Evolutionary conservation across 2,113 vertebrate species (phyloP).

Genomic region (Alligator mississippiensis): DNA sequence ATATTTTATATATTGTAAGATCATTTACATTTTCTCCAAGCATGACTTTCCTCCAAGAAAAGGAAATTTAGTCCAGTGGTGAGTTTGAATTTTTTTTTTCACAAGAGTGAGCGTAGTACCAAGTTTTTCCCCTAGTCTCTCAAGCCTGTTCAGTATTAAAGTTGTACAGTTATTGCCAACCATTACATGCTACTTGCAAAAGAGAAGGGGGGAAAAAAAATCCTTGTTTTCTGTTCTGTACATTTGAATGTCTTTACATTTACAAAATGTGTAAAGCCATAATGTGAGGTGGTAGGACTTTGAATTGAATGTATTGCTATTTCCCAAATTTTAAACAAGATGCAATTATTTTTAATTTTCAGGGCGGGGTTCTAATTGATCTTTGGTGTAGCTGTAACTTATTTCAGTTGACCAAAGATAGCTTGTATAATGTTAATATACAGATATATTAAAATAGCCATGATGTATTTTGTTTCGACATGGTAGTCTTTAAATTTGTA

Average conservation of each 20-base stretch:
- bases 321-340: background rate
- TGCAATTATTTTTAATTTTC: background rate
- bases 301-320: background rate
- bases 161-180: background rate
- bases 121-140: background rate
- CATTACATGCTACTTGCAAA: background rate
- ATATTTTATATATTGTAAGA: background rate
- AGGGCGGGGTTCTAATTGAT: background rate
- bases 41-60: background rate
- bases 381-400: background rate
- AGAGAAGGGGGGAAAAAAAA: background rate
- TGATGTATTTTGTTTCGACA: background rate
- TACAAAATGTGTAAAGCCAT: background rate
- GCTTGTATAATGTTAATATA: background rate
- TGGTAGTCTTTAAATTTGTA: background rate
- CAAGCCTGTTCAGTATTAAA: background rate
- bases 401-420: background rate
- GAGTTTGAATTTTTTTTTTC: slow-evolving; percentile 5
- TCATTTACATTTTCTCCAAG: background rate
- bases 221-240: background rate
- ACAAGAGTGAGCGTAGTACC: background rate
- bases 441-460: background rate
- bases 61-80: background rate
- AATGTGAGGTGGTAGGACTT: background rate
- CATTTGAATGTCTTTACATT: background rate